Base-by-base conservation (phyloP, 2,797 vertebrate genomes). In the Eurystomus glaucurus region DNA sequence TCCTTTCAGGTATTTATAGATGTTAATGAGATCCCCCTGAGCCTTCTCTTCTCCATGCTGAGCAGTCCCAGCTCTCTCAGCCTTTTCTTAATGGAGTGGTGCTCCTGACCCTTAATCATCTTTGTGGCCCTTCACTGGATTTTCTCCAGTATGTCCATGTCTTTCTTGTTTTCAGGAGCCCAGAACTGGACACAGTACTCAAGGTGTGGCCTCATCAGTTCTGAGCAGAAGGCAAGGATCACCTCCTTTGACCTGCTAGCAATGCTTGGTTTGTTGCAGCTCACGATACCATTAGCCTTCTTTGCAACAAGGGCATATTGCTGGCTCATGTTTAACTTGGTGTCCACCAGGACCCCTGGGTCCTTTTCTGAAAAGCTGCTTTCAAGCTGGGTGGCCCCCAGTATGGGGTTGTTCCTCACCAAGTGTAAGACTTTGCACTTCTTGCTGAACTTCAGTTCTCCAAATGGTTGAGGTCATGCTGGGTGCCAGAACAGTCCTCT, bases 191-290 rank as follows among this genome's bases (percentile, higher is more conserved):
- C 41, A 45, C 18, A 18, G 35, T 17, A 23, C 46, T 70, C 45
- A 18, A 23, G 39, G 4, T 2, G 14, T 35, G n/a, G 39, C 69
- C 35, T 28, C 33, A 75, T 14, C 61, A 43, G 29, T 50, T 8
- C 51, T 51, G 45, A 2, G 9, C 3, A 28, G 51, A 65, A 25
- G 23, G 29, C 0, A 58, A 58, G 35, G 31, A 31, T 11, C 45
- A 11, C 14, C 10, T 76, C 13, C 20, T 3, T 84, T 2, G 1
- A 2, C 7, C 29, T 7, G 6, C 50, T 11, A 16, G 33, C 35
- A 57, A 25, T 41, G n/a, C 14, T 28, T 46, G 2, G 11, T 17
- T 18, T 46, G 10, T 46, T 22, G n/a, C 21, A 14, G 20, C 18
- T 13, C 9, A n/a, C 22, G 41, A 28, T 64, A 64, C 28, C 7